Base-by-base conservation (phyloP, 2,113 vertebrate genomes). In the Panthera uncia region DNA sequence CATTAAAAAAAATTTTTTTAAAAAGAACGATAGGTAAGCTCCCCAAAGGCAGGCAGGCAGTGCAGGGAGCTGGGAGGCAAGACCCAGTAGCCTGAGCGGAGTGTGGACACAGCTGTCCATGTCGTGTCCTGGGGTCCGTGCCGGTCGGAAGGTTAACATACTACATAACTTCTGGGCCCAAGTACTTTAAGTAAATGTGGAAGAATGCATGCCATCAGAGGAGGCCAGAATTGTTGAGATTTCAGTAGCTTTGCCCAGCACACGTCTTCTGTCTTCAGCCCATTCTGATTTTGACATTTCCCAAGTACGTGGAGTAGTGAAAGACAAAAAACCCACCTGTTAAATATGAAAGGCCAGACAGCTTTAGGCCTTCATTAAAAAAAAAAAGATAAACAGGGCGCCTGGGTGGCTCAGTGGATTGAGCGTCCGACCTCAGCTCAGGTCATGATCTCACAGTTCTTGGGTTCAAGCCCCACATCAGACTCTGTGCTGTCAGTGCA, bases 91-190 rank as follows among this genome's bases (percentile, higher is more conserved):
- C 63, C 36, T 7, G 45, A 65, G 38, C 14, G 3, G 5, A 11
- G 12, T 4, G 38, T 0, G 13, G 41, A 74, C 5, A 3, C 23
- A 27, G 25, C 41, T 45, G 5, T 8, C 38, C 7, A 13, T 1
- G 13, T 29, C 12, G 4, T 33, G 65, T 57, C 18, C 2, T 9
- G 5, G 69, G 36, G 16, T 69, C 7, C 1, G 0, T 41, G 25
- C 66, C 50, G 2, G 15, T 8, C 0, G 2, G 91, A 33, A 94
- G 33, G 45, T 41, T 52, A 31, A 41, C 36, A 12, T 31, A 19
- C 38, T 23, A 1, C 2, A 0, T 50, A n/a, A 38, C 14, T 29
- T 36, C 31, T 0, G 8, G 61, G 31, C 38, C n/a, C 23, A 9
- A 21, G 50, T 71, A 66, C 66, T 94, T 78, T 71, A 50, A 76